phyloP scores from a whole-genome alignment of 2,113 vertebrate genomes.

The Rhodinocichla rosea region DNA sequence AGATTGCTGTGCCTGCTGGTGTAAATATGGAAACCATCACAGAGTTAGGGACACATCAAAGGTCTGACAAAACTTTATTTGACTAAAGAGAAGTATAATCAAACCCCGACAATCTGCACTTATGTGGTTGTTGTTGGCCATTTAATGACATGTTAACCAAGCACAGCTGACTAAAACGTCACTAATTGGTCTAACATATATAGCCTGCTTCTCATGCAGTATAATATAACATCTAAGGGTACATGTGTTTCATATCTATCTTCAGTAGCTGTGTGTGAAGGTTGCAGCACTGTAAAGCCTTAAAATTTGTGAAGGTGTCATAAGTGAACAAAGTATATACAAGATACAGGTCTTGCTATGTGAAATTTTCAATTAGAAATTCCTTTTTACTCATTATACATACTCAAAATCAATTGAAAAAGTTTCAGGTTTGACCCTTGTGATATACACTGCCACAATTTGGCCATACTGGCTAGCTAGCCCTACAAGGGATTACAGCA shows the following conservation, averaged over 20 bases:
- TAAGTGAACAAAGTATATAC: background rate
- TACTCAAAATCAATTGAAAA: background rate
- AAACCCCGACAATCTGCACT: slow-evolving; percentile 68
- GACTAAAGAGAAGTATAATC: slow-evolving; percentile 71
- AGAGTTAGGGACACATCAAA: slow-evolving; percentile 67
- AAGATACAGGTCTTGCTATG: background rate
- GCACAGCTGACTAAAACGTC: slow-evolving; percentile 61
- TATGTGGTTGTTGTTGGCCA: slow-evolving; percentile 69
- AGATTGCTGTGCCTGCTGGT: slow-evolving; percentile 14
- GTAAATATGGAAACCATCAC: slow-evolving; percentile 70
- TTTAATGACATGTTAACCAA: slow-evolving; percentile 73
- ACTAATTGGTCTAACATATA: slow-evolving; percentile 70
- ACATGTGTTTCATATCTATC: slow-evolving; percentile 20
- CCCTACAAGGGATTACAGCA: background rate
- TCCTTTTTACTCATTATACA: background rate
- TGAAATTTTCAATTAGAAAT: background rate
- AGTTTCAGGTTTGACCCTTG: background rate
- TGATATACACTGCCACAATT: background rate
- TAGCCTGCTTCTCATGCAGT: slow-evolving; percentile 48
- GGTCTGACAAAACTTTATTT: slow-evolving; percentile 69
- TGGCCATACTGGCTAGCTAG: background rate
- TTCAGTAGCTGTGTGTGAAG: slow-evolving; percentile 16
- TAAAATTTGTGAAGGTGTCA: background rate
- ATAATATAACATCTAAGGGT: slow-evolving; percentile 33
- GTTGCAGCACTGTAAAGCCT: background rate